Conservation (phyloP, 2,888 invertebrate species). For the Tenthredo notha region DNA sequence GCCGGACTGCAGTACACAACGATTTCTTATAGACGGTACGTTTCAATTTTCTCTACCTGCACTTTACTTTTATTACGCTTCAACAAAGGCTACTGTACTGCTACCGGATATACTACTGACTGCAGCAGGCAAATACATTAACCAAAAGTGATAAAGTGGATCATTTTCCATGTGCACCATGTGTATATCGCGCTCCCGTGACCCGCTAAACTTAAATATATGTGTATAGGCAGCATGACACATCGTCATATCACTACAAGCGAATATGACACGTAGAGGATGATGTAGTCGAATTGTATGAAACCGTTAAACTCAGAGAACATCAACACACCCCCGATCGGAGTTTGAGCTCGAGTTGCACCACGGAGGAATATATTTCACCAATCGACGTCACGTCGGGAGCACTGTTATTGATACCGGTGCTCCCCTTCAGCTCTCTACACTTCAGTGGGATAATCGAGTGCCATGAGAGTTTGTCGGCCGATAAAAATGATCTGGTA, state of each 20-base stretch:
- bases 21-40: conserved; percentile 34
- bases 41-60: conserved; percentile 39
- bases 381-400: conserved; percentile 31
- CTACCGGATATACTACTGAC: background rate
- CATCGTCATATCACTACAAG: background rate
- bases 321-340: background rate
- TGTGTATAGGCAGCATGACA: background rate
- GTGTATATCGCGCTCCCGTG: conserved; percentile 5
- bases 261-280: conserved; percentile 7
- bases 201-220: background rate
- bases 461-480: conserved; percentile 15
- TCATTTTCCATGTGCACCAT: background rate
- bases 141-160: conserved; percentile 5
- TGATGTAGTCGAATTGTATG: conserved; percentile 15
- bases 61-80: conserved; percentile 44
- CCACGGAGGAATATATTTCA: conserved; percentile 26
- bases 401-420: conserved; percentile 30
- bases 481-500: conserved; percentile 34
- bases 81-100: background rate
- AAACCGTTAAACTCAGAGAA: conserved; percentile 31
- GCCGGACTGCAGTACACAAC: conserved; percentile 41
- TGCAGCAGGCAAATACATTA: conserved; percentile 10
- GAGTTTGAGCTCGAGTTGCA: background rate
- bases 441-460: conserved; percentile 15
- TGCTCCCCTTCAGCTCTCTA: background rate